These are phyloP conservation scores for Cactoblastis cactorum DNA, from an alignment of 2,888 invertebrate genomes.

Conservation along the genomic window DNA sequence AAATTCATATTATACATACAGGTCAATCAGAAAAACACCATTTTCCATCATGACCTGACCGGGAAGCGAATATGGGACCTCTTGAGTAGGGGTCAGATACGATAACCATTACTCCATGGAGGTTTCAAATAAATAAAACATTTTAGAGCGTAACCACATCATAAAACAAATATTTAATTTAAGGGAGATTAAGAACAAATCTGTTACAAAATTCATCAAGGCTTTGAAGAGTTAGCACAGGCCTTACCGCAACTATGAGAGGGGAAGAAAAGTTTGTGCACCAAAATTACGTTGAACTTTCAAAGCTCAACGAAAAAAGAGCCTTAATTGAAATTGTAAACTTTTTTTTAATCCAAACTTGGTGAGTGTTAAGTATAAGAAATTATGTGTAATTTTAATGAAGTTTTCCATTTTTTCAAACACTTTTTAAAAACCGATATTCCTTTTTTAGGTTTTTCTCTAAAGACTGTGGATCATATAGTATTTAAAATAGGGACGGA, in stretches of 20 bases:
- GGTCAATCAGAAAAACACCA: no score
- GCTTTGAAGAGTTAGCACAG: slow-evolving; percentile 43
- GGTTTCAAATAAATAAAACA: no score
- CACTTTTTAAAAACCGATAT: no score
- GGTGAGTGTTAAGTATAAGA: slow-evolving; percentile 25
- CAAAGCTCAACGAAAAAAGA: slow-evolving; percentile 32
- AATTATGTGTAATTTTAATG: slow-evolving; percentile 19
- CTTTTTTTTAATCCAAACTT: slow-evolving; percentile 33
- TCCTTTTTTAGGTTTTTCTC: no score
- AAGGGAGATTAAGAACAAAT: slow-evolving; percentile 29
- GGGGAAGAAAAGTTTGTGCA: slow-evolving; percentile 34
- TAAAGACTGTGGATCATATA: no score
- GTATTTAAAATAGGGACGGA: no score
- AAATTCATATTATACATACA: no score
- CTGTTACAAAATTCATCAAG: slow-evolving; percentile 42
- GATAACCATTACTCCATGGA: no score
- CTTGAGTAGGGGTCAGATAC: no score
- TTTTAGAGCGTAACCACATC: not conserved
- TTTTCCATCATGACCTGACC: no score
- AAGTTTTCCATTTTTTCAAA: not conserved
- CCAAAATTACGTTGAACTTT: slow-evolving; percentile 36
- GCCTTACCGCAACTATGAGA: slow-evolving; percentile 50
- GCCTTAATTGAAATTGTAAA: slow-evolving; percentile 39
- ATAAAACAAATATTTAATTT: slow-evolving; percentile 10
- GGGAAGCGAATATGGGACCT: no score